Evolutionary conservation across 2,113 vertebrate genomes (phyloP).

Genomic region (Ardeotis arabs): DNA sequence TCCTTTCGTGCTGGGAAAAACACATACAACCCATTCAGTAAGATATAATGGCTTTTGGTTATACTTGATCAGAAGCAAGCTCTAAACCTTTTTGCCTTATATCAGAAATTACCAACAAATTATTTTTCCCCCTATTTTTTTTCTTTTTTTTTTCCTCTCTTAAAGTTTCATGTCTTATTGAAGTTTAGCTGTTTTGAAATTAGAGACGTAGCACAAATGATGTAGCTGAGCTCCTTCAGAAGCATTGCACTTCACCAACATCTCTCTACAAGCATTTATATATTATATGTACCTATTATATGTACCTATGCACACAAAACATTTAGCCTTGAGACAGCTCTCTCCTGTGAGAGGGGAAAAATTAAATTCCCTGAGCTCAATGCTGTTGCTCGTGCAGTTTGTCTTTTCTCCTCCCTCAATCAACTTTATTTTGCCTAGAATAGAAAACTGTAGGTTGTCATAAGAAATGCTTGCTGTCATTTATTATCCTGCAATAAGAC

Average conservation of each 20-base stretch:
- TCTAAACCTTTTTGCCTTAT: background rate
- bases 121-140: no score
- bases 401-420: background rate
- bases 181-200: background rate
- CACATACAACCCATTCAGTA: background rate
- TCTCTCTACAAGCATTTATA: background rate
- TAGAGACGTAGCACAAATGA: background rate
- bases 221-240: background rate
- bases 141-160: background rate
- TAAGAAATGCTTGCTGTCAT: background rate
- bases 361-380: background rate
- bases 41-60: background rate
- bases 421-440: background rate
- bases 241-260: background rate
- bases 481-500: background rate
- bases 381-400: background rate
- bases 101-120: background rate
- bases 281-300: background rate
- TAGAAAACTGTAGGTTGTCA: background rate
- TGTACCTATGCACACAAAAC: background rate
- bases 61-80: background rate
- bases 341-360: background rate
- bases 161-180: background rate
- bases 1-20: background rate
- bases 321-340: constrained; percentile 27